These are phyloP conservation scores for Ceratina australensis DNA, from an alignment of 1,140 invertebrate genomes.

Conservation along the genomic window DNA sequence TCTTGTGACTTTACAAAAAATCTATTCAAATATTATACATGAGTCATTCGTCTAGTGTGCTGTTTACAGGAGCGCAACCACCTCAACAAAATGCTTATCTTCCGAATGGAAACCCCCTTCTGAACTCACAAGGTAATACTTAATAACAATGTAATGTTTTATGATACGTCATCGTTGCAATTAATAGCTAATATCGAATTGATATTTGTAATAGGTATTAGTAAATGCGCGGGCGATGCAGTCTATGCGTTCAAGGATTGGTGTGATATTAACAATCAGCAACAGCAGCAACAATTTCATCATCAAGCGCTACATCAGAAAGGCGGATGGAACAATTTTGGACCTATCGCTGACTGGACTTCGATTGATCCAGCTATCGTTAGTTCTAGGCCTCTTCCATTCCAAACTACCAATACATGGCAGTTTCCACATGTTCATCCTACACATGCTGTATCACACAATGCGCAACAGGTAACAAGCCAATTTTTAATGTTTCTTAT, in stretches of 20 bases:
- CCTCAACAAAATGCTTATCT: conserved; percentile 77
- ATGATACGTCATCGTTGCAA: too few species aligned
- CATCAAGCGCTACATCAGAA: conserved; percentile 76
- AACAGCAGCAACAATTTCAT: conserved; percentile 75
- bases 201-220: conserved; percentile 73
- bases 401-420: conserved; percentile 77
- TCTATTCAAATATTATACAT: conserved; percentile 66
- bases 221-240: conserved; percentile 78
- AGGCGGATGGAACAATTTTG: conserved; percentile 77
- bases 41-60: conserved; percentile 71
- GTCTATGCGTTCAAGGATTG: conserved; percentile 77
- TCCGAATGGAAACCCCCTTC: conserved; percentile 74
- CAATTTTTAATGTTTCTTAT: neutral
- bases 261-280: conserved; percentile 76
- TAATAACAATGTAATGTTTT: neutral
- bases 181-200: neutral
- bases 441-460: conserved; percentile 74
- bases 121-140: conserved; percentile 72
- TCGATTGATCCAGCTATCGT: conserved; percentile 93
- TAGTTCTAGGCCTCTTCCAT: conserved; percentile 82
- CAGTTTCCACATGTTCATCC: conserved; percentile 77
- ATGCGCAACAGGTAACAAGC: conserved; percentile 74
- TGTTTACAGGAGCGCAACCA: conserved; percentile 73
- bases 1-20: conserved; percentile 44
- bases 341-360: conserved; percentile 86